These are phyloP conservation scores for Melikaiella ostensackeni DNA, from an alignment of 2,888 invertebrate genomes.

Conservation along the genomic window DNA sequence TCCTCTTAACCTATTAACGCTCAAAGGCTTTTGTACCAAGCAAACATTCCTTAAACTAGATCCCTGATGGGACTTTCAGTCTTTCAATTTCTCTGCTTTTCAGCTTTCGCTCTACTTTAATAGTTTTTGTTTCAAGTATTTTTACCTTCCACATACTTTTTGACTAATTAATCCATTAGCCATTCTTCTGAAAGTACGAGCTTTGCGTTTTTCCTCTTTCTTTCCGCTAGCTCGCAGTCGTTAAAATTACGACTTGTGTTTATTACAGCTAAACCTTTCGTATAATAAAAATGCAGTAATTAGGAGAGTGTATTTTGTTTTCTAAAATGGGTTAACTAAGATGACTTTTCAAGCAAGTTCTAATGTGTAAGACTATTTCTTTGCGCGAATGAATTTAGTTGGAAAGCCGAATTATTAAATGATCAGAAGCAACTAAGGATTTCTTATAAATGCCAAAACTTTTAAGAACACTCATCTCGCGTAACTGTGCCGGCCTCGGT, in stretches of 20 bases:
- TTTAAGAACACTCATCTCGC: too few relatives aligned
- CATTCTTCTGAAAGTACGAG: constrained; percentile 12
- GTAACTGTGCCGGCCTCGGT: too few relatives aligned
- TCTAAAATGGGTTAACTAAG: constrained; percentile 8
- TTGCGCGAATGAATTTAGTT: not conserved
- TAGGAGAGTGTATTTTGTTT: constrained; percentile 16
- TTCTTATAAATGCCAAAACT: too few relatives aligned
- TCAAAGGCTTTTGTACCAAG: constrained; percentile 57
- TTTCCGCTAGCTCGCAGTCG: not conserved
- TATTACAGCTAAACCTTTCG: not conserved
- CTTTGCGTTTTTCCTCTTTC: not conserved
- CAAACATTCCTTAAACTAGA: constrained; percentile 36
- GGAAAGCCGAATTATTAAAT: too few relatives aligned
- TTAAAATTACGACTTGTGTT: constrained; percentile 10
- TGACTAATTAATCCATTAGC: constrained; percentile 14
- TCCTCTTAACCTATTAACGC: constrained; percentile 64
- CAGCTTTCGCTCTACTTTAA: constrained; percentile 6
- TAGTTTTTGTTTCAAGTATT: constrained; percentile 10
- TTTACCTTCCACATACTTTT: not conserved
- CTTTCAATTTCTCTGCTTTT: constrained; percentile 19
- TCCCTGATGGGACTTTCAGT: constrained; percentile 19
- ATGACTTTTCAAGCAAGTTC: not conserved
- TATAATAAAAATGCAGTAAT: not conserved
- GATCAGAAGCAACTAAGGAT: too few relatives aligned
- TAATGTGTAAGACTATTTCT: too few relatives aligned